Percentiles rank a stretch among this genome's conserved stretches.
Evolutionary conservation across 2,888 invertebrate genomes (phyloP).

Genomic region (Drosophila yooni): DNA sequence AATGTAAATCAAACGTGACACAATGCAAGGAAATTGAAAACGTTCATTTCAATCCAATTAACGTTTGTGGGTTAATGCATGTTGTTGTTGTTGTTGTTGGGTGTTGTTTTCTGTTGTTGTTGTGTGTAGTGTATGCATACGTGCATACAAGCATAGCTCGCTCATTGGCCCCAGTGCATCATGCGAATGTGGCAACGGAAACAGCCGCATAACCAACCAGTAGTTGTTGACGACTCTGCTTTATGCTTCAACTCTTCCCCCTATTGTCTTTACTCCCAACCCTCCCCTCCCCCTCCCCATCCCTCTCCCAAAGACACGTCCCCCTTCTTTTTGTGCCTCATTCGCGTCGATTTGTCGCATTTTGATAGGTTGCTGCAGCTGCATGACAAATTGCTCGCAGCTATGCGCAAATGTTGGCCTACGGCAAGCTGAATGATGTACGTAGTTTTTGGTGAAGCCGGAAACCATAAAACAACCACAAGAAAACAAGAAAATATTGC

Average conservation of each 20-base stretch:
- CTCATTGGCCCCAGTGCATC: slow-evolving; percentile 38
- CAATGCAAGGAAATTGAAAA: slow-evolving; percentile 75
- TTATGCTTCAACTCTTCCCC: background rate
- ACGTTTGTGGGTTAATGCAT: slow-evolving; percentile 84
- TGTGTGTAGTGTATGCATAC: slow-evolving; percentile 18
- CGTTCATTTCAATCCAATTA: slow-evolving; percentile 83
- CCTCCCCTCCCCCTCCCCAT: accelerated
- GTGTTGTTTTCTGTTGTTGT: background rate
- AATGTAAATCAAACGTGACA: slow-evolving; percentile 76
- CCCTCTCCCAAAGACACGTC: background rate
- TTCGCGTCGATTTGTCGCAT: slow-evolving; percentile 34
- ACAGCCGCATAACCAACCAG: slow-evolving; percentile 51
- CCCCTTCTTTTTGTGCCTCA: background rate
- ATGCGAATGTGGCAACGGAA: slow-evolving; percentile 41
- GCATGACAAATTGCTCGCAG: slow-evolving; percentile 54
- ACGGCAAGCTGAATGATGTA: background rate
- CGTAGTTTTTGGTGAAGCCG: slow-evolving; percentile 29
- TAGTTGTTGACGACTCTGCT: slow-evolving; percentile 26
- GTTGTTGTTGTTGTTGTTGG: slow-evolving; percentile 19
- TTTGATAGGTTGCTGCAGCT: slow-evolving; percentile 22
- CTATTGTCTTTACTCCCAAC: background rate
- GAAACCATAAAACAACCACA: slow-evolving; percentile 43
- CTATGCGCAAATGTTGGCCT: slow-evolving; percentile 32
- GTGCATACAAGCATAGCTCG: slow-evolving; percentile 40
- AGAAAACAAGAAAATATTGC: slow-evolving; percentile 20